phyloP scores from a whole-genome alignment of 2,797 vertebrate genomes.

The Saxicola maurus region DNA sequence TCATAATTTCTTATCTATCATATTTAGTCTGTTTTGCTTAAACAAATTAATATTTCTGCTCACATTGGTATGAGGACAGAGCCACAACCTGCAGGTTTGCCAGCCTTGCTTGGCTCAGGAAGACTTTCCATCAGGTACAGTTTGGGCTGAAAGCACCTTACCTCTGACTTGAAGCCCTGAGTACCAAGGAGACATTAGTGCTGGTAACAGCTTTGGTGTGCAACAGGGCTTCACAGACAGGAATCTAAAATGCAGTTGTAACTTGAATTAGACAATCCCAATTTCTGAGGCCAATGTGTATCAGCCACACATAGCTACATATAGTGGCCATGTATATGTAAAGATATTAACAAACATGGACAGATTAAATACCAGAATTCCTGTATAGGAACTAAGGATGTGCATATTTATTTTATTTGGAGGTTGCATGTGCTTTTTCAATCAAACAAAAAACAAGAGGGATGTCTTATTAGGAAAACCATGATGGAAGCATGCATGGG shows the following conservation, averaged over 20 bases:
- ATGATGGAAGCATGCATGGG: background rate
- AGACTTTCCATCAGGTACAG: background rate
- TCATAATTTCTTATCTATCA: background rate
- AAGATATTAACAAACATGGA: background rate
- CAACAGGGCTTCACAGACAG: rapidly evolving
- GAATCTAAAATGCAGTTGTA: background rate
- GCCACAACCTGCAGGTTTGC: background rate
- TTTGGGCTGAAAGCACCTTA: background rate
- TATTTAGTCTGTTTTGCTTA: background rate
- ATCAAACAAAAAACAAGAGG: background rate
- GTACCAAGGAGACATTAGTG: background rate
- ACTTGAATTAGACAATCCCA: background rate
- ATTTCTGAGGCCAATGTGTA: background rate
- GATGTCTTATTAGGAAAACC: background rate
- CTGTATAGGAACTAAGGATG: background rate
- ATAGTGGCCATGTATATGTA: background rate
- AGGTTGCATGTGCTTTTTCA: background rate
- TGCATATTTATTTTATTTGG: background rate
- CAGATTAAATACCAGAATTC: background rate
- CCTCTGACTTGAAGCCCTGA: background rate
- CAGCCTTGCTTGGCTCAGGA: background rate
- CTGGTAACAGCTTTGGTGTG: background rate
- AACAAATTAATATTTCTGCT: background rate
- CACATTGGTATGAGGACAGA: background rate
- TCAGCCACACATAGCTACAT: background rate